Percentiles rank a stretch among this genome's conserved stretches.
phyloP scores from a whole-genome alignment of 2,113 vertebrate genomes.

The Speoplatyrhinus poulsoni region DNA sequence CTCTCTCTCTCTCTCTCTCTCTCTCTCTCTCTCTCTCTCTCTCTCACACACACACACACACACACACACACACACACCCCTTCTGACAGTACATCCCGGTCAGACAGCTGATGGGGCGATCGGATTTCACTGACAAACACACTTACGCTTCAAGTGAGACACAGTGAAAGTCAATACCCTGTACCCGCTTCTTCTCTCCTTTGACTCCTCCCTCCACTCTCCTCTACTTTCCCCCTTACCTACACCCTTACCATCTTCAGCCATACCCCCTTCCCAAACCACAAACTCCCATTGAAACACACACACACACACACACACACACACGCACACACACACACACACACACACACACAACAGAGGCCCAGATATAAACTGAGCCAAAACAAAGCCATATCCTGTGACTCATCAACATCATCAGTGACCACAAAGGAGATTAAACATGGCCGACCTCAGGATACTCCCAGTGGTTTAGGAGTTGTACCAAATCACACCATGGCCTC shows the following conservation, averaged over 20 bases:
- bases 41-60: conserved; percentile 22
- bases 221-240: conserved; percentile 27
- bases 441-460: conserved; percentile 33
- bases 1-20: too few species aligned
- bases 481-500: conserved; percentile 9
- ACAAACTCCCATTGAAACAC: conserved; percentile 25
- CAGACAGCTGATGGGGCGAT: conserved; percentile 86
- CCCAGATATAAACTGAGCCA: conserved; percentile 17
- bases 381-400: conserved; percentile 50
- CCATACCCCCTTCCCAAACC: conserved; percentile 42
- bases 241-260: conserved; percentile 30
- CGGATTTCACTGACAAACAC: conserved; percentile 90
- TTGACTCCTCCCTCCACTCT: conserved; percentile 38
- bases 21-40: too few species aligned
- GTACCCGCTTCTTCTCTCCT: conserved; percentile 45
- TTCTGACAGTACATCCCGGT: conserved; percentile 75
- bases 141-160: conserved; percentile 85
- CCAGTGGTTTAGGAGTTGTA: conserved; percentile 41
- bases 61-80: conserved; percentile 22
- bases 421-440: conserved; percentile 52
- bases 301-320: conserved; percentile 5
- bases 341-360: conserved; percentile 42
- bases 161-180: conserved; percentile 89
- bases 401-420: conserved; percentile 56
- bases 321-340: conserved; percentile 7